Base-by-base conservation (phyloP, 92 coral and sea anemone genomes). In the Metridium senile region DNA sequence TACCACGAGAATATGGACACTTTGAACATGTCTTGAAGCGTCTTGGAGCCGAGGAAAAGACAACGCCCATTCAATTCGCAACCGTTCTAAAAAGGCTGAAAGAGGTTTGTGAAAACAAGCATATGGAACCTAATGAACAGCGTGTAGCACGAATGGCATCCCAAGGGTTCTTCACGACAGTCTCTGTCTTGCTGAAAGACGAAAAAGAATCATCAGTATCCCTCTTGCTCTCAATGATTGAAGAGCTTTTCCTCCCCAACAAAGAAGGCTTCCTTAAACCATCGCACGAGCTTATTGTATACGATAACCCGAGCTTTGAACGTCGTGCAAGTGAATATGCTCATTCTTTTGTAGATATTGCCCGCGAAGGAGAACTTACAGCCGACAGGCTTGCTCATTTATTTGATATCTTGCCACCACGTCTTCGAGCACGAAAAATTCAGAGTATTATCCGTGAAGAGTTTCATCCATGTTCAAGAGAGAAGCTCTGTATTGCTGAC, bases 1-100 rank as follows among this genome's bases (percentile, higher is more conserved):
- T 92, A 20, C 97, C 98, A 10, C 89, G 94, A 23, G 98, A 94
- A 67, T 89, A 89, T 75, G 98, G 97, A 46, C 93, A 92, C 63
- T 85, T 92, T 34, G 95, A 89, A 43, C 97, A 94, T 74, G 81
- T 94, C 32, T 70, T 94, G 1, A 92, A 94, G 79, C 90, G 98
- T 33, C 90, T 94, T 51, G 98, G 98, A 21, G 98, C 97, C 26
- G 84, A 83, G 49, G 97, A 92, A 61, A 92, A 84, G 76, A 89
- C 97, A 76, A 92, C 95, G 52, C 97, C 93, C 11, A 17, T 65
- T 11, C 98, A 94, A 72, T 81, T 89, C 61, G 97, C 97, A 10
- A 81, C 85, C 58, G 93, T 94, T 33, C 77, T 94, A 22, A 89
- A 84, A 58, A 77, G 97, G 58, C 71, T 94, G 26, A 93, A 92